A percentile compares a stretch with the other conserved stretches of the same genome.
Evolutionary conservation across 2,113 vertebrate species (phyloP).

Genomic region (Ophiodon elongatus): DNA sequence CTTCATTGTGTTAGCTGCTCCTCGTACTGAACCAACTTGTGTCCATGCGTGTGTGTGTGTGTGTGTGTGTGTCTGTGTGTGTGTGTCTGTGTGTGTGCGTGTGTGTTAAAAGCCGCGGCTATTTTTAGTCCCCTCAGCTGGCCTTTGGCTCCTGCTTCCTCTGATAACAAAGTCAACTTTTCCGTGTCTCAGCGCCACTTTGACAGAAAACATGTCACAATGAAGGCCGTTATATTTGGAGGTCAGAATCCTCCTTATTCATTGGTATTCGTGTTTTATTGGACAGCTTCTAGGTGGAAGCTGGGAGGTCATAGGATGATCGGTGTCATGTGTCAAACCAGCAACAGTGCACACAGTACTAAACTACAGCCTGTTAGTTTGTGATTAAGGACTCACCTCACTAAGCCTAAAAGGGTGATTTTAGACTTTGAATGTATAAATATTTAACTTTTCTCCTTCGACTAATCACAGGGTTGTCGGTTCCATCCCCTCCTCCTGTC

Average conservation of each 20-base stretch:
- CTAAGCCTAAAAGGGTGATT: background rate
- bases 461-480: too few species aligned
- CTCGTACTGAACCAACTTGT: background rate
- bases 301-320: background rate
- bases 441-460: too few species aligned
- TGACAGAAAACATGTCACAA: background rate
- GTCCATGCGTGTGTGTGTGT: background rate
- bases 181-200: background rate
- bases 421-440: background rate
- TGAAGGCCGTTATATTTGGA: background rate
- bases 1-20: background rate
- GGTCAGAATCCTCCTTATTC: background rate
- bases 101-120: slow-evolving; percentile 3
- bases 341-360: background rate
- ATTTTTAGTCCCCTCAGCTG: slow-evolving; percentile 27
- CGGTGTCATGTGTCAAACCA: background rate
- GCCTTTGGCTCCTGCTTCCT: slow-evolving; percentile 26
- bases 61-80: too few species aligned
- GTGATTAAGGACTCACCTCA: background rate
- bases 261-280: background rate
- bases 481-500: too few species aligned
- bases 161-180: slow-evolving; percentile 21
- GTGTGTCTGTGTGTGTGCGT: too few species aligned
- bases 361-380: background rate
- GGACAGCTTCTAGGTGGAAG: background rate